A percentile compares a stretch with the other conserved stretches of the same genome.
phyloP scores from a whole-genome alignment of 2,113 vertebrate species.

The Dicrurus megarhynchus region DNA sequence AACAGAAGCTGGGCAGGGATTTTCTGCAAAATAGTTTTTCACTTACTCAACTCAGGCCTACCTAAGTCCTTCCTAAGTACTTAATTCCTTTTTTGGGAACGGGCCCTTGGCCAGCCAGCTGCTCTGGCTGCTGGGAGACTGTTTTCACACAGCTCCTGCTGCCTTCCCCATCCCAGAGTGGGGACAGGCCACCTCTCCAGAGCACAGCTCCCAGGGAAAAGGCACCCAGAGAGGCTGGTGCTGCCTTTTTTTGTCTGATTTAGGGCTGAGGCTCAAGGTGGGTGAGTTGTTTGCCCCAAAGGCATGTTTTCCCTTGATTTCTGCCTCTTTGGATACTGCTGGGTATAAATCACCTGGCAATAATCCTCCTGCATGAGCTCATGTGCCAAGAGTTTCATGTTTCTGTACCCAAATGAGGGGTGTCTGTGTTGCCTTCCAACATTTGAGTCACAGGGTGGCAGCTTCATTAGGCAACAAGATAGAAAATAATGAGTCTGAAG shows the following conservation, averaged over 20 bases:
- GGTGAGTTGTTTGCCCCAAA: not conserved
- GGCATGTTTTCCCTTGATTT: not conserved
- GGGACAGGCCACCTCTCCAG: not conserved
- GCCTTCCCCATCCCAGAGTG: rapidly evolving
- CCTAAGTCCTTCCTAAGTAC: conserved; percentile 30
- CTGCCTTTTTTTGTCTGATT: not conserved
- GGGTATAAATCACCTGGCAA: not conserved
- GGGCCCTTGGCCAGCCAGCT: not conserved
- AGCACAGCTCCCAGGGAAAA: not conserved
- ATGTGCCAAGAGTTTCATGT: not conserved
- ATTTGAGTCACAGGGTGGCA: not conserved
- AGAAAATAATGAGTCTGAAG: not conserved
- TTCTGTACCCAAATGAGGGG: not conserved
- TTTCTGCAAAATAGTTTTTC: not conserved
- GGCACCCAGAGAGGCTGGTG: not conserved
- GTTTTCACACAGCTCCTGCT: not conserved
- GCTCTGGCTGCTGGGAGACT: not conserved
- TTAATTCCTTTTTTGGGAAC: conserved; percentile 22
- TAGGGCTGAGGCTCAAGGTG: not conserved
- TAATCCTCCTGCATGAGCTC: not conserved
- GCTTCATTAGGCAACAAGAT: not conserved
- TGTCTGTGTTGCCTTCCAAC: not conserved
- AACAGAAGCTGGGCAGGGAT: conserved; percentile 6
- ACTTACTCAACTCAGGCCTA: conserved; percentile 25
- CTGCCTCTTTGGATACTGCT: not conserved